Percentiles rank a stretch among this genome's conserved stretches.
Conservation (phyloP, 2,888 invertebrate genomes). For the Stenichneumon culpator region DNA sequence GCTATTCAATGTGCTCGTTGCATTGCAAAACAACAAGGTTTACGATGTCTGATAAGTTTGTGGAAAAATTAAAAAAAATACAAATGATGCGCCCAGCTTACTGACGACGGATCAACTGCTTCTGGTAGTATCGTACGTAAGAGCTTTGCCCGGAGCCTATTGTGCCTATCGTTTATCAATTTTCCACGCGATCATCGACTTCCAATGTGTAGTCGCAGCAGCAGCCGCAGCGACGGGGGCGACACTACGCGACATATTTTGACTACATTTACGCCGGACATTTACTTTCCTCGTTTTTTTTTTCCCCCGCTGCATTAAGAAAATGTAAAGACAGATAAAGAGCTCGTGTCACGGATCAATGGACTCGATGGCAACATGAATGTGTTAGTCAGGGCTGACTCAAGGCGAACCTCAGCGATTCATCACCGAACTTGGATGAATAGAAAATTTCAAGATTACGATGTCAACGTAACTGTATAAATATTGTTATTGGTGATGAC, state of each 20-base stretch:
- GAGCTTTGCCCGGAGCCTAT: constrained; percentile 49
- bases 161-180: constrained; percentile 67
- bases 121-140: constrained; percentile 58
- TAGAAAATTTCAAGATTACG: background rate
- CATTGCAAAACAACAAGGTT: constrained; percentile 1
- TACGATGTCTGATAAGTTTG: constrained; percentile 33
- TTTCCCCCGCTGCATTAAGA: background rate
- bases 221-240: background rate
- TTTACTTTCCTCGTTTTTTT: background rate
- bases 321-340: constrained; percentile 1
- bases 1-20: constrained; percentile 6
- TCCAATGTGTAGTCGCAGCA: constrained; percentile 65
- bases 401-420: background rate
- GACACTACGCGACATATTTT: background rate
- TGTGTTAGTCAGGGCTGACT: background rate
- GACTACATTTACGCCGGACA: background rate
- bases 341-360: background rate
- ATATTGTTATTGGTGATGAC: background rate
- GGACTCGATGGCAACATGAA: background rate
- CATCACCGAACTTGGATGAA: background rate
- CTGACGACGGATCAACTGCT: constrained; percentile 75
- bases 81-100: constrained; percentile 69
- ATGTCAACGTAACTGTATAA: background rate
- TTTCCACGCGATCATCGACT: constrained; percentile 66
- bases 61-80: constrained; percentile 36